phyloP scores from a whole-genome alignment of 2,888 invertebrate genomes.

The Spisula solida region DNA sequence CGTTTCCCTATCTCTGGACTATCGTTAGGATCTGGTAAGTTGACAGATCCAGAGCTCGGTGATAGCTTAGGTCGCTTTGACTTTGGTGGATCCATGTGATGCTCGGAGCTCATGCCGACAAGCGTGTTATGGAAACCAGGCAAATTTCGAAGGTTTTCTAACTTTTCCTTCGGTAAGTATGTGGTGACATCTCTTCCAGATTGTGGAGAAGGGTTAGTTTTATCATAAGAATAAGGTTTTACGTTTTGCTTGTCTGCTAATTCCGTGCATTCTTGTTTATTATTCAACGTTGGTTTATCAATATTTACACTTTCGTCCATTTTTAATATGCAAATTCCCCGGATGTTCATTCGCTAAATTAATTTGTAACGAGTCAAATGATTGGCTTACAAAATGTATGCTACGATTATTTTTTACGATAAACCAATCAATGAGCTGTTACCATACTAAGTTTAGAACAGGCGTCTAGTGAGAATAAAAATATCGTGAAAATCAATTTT shows the following conservation, averaged over 20 bases:
- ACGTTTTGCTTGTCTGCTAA: conserved; percentile 69
- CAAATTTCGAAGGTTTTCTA: conserved; percentile 77
- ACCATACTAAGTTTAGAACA: neutral
- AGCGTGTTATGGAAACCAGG: conserved; percentile 78
- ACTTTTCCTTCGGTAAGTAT: conserved; percentile 58
- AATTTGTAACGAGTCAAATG: conserved; percentile 28
- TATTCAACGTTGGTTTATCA: conserved; percentile 68
- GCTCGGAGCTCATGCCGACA: conserved; percentile 59
- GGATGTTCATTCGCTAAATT: conserved; percentile 55
- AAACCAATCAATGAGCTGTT: conserved; percentile 26
- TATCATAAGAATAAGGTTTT: conserved; percentile 14
- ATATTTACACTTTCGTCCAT: conserved; percentile 80
- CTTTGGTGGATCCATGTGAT: conserved; percentile 69
- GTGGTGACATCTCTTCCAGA: conserved; percentile 65
- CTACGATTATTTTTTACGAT: neutral
- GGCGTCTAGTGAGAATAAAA: neutral
- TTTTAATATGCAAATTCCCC: conserved; percentile 73
- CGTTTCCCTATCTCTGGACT: conserved; percentile 85
- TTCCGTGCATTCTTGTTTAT: conserved; percentile 76
- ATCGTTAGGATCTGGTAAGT: conserved; percentile 70
- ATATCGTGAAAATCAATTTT: neutral
- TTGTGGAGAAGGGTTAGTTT: conserved; percentile 37
- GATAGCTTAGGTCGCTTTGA: conserved; percentile 75
- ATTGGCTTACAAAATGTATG: conserved; percentile 62
- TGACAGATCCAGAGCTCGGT: conserved; percentile 61